phyloP scores from a whole-genome alignment of 1,140 invertebrate species.

The Phthorimaea operculella region DNA sequence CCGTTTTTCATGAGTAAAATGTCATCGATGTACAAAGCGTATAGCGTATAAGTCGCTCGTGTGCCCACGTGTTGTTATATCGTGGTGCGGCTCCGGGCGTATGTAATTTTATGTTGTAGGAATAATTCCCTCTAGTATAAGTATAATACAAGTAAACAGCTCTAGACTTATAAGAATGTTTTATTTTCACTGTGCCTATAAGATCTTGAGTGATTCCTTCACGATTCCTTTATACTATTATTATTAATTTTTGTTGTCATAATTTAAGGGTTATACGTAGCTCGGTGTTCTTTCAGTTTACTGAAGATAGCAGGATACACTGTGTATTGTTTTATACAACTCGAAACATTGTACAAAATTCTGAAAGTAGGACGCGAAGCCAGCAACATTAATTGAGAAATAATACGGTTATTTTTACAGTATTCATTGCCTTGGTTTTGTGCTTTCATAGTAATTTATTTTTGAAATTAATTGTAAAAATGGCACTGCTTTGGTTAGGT shows the following conservation, averaged over 20 bases:
- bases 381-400: background rate
- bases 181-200: conserved; percentile 28
- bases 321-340: background rate
- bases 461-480: too few relatives aligned
- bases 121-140: conserved; percentile 51
- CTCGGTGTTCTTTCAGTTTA: background rate
- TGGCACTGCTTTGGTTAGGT: too few relatives aligned
- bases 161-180: conserved; percentile 29
- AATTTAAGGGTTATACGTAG: background rate
- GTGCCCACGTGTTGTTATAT: too few relatives aligned
- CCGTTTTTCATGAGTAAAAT: too few relatives aligned
- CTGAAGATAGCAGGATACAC: background rate
- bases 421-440: too few relatives aligned
- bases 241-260: background rate
- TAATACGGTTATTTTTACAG: background rate
- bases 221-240: conserved; percentile 1
- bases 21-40: too few relatives aligned
- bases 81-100: conserved; percentile 18
- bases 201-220: background rate
- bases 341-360: conserved; percentile 18
- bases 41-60: too few relatives aligned
- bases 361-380: conserved; percentile 4
- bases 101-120: conserved; percentile 54
- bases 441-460: too few relatives aligned
- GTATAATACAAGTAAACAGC: conserved; percentile 37